Base-by-base conservation (phyloP, 2,888 invertebrate genomes). In the Leptinotarsa rubiginosa region DNA sequence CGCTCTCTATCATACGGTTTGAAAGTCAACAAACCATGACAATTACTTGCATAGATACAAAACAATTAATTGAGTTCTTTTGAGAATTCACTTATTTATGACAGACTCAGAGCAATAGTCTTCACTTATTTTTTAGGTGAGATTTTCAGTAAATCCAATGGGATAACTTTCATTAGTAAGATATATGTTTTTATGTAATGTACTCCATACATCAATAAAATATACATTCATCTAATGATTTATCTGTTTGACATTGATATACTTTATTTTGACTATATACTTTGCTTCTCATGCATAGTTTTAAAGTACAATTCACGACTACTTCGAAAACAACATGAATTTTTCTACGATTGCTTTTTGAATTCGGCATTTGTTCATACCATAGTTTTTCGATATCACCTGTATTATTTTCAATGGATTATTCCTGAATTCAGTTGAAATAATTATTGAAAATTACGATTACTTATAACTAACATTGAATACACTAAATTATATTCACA, bases 171-270 rank as follows among this genome's bases (percentile, higher is more conserved):
- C 56, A 56, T 56, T 56, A 56, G 56, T 22, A 22, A 56, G 62
- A 25, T 62, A 41, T 62, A 31, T 59, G 20, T 47, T 69, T 56
- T 69, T 69, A 59, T 56, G 15, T 56, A 69, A 69, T 56, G 69
- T 56, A 68, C 41, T 25, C 31, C 31, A 13, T 68, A 68, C 68
- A 68, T 68, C 31, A 69, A 56, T 69, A 69, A 56, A 69, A 31
- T 59, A 54, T 69, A 56, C 50, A 69, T 69, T 59, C 41, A 41
- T 68, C 54, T 69, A 69, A 59, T 56, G 47, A 69, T 31, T 41
- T 13, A 31, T 56, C 56, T 56, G 56, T 22, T 13, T 68, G 50
- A 68, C 41, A 31, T 31, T n/a, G 62, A 25, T 31, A 62, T 31
- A 62, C 62, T 41, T 62, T 62, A 31, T 31, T 10, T 62, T 12